Base-by-base conservation (phyloP, 2,113 vertebrate genomes). In the Semnornis frantzii region DNA sequence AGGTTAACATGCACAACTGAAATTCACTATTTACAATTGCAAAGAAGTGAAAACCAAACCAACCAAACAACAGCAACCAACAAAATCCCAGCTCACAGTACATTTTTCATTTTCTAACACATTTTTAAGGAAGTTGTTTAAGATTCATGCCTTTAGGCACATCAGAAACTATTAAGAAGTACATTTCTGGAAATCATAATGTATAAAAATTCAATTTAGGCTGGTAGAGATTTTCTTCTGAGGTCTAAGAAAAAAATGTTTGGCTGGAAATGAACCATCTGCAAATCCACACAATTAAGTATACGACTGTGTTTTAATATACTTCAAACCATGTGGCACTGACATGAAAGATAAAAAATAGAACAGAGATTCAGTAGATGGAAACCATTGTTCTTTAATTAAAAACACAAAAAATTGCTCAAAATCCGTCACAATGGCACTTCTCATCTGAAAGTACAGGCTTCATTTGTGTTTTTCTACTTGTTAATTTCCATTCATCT, bases 161-260 rank as follows among this genome's bases (percentile, higher is more conserved):
- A 97, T 98, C 95, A 97, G 94, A 97, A 97, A 88, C 88, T 92
- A 97, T 98, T 98, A 98, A 95, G 95, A 97, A 97, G 55, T 96
- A 97, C 97, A 97, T 97, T 97, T 97, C 94, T 97, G 97, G 96
- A 97, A 97, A 97, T 94, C 94, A 91, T 94, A 96, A 97, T 84
- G 81, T 97, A 97, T 97, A 97, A 97, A 97, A 98, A 97, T 97
- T 97, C 97, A 96, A 93, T 98, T 98, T 97, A 95, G 85, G 33
- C 82, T 93, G 80, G 82, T 90, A 95, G 93, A 96, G 74, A 85
- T 86, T 97, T 97, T 97, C 83, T 96, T 96, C 86, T 2, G n/a
- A 95, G 96, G 89, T 94, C 73, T 89, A 96, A 93, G 60, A 79
- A 93, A 96, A 87, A 95, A 95, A 96, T 93, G 92, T 93, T 97